Evolutionary conservation across 2,888 invertebrate species (phyloP).

Genomic region (Cosmopolites sordidus): DNA sequence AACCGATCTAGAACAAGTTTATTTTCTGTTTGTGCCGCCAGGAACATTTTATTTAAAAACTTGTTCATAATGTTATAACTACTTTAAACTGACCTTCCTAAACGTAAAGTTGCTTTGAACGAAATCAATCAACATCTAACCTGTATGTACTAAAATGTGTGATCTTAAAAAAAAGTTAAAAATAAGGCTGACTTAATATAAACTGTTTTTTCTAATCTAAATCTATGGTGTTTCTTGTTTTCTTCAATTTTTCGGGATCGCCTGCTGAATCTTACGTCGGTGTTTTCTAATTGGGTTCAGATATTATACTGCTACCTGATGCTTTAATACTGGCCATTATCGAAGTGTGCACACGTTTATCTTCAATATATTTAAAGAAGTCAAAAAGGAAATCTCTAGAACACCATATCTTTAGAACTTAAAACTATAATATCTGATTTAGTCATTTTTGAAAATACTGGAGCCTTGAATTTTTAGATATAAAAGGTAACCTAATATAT

Average conservation of each 20-base stretch:
- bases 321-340: slow-evolving; percentile 15
- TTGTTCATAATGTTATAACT: too few relatives aligned
- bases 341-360: slow-evolving; percentile 12
- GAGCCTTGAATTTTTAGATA: too few relatives aligned
- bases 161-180: slow-evolving; percentile 38
- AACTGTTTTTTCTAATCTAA: slow-evolving; percentile 32
- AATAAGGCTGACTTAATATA: slow-evolving; percentile 44
- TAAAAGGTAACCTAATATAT: too few relatives aligned
- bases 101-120: too few relatives aligned
- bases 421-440: background rate
- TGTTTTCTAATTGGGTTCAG: background rate
- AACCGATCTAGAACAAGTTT: too few relatives aligned
- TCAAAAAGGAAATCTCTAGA: slow-evolving; percentile 6
- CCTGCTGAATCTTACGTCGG: background rate
- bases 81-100: too few relatives aligned
- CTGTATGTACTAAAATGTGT: slow-evolving; percentile 40
- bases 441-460: background rate
- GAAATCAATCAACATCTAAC: slow-evolving; percentile 18
- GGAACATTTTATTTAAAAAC: too few relatives aligned
- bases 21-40: too few relatives aligned
- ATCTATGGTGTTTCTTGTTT: slow-evolving; percentile 25
- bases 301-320: slow-evolving; percentile 3
- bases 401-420: slow-evolving; percentile 23
- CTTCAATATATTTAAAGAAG: slow-evolving; percentile 1
- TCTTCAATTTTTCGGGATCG: slow-evolving; percentile 11